A percentile compares a stretch with the other conserved stretches of the same genome.
Evolutionary conservation across 2,888 invertebrate genomes (phyloP).

Genomic region (Polia nebulosa): DNA sequence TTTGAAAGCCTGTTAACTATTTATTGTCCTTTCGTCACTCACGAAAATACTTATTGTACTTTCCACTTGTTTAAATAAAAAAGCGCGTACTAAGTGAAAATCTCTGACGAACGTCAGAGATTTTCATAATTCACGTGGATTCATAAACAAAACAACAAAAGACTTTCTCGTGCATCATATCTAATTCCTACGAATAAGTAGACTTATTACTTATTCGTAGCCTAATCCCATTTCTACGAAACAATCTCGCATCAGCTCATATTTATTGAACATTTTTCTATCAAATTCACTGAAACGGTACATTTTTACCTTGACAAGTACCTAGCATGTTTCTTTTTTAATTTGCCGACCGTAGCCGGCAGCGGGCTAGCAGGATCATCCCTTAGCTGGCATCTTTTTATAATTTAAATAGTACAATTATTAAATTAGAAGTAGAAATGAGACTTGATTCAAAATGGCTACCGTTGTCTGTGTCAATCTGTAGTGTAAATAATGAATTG

Average conservation of each 20-base stretch:
- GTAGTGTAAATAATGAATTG: slow-evolving; percentile 37
- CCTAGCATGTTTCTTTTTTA: slow-evolving; percentile 57
- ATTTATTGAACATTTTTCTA: slow-evolving; percentile 38
- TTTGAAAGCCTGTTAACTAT: no score
- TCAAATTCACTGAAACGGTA: slow-evolving; percentile 14
- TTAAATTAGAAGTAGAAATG: slow-evolving; percentile 38
- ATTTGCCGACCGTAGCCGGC: slow-evolving; percentile 54
- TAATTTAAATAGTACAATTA: slow-evolving; percentile 52
- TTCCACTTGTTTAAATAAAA: no score
- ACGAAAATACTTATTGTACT: no score
- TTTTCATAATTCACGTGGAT: not conserved
- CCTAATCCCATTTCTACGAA: slow-evolving; percentile 5
- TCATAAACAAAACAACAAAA: not conserved
- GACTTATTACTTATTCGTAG: no score
- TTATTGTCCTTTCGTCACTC: no score
- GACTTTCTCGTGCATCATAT: not conserved
- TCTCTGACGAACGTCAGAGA: no score
- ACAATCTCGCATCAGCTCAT: slow-evolving; percentile 28
- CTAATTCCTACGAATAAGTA: no score
- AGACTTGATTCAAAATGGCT: slow-evolving; percentile 33
- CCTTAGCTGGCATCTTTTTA: slow-evolving; percentile 13
- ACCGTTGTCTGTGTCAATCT: slow-evolving; percentile 18
- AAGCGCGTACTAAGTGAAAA: not conserved
- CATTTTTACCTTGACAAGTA: slow-evolving; percentile 27
- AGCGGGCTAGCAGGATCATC: slow-evolving; percentile 58